phyloP scores from a whole-genome alignment of 2,888 invertebrate genomes.

The Syritta pipiens region DNA sequence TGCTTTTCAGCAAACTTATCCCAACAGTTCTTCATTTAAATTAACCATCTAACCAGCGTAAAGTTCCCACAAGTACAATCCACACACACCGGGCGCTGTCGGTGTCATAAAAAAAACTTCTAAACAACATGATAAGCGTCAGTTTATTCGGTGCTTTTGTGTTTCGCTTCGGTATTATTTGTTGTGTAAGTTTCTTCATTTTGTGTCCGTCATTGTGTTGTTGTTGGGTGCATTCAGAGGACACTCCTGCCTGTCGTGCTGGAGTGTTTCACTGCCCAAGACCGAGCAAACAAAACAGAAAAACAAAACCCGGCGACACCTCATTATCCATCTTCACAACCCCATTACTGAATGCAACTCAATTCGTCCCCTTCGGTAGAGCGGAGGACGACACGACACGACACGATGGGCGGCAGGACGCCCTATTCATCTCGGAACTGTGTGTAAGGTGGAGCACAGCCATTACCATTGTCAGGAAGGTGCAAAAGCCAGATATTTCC shows the following conservation, averaged over 20 bases:
- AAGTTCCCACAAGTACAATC: too few relatives aligned
- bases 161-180: slow-evolving; percentile 2
- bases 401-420: slow-evolving; percentile 3
- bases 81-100: too few relatives aligned
- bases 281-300: neutral
- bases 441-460: slow-evolving; percentile 17
- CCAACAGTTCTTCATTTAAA: too few relatives aligned
- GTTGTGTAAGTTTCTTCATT: slow-evolving; percentile 14
- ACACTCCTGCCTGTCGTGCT: neutral
- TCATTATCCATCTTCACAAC: slow-evolving; percentile 31
- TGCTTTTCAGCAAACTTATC: too few relatives aligned
- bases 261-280: neutral
- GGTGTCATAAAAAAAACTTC: slow-evolving; percentile 12
- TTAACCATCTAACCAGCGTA: too few relatives aligned
- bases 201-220: too few relatives aligned
- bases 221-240: neutral
- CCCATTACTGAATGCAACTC: slow-evolving; percentile 42
- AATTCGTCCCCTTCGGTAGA: slow-evolving; percentile 15
- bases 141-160: slow-evolving; percentile 23
- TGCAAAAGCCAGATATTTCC: slow-evolving; percentile 61
- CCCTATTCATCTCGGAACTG: neutral
- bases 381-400: neutral
- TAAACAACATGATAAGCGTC: slow-evolving; percentile 12
- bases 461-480: slow-evolving; percentile 53
- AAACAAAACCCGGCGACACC: slow-evolving; percentile 14